Evolutionary conservation across 2,797 vertebrate species (phyloP).

Genomic region (Chrysolophus pictus): DNA sequence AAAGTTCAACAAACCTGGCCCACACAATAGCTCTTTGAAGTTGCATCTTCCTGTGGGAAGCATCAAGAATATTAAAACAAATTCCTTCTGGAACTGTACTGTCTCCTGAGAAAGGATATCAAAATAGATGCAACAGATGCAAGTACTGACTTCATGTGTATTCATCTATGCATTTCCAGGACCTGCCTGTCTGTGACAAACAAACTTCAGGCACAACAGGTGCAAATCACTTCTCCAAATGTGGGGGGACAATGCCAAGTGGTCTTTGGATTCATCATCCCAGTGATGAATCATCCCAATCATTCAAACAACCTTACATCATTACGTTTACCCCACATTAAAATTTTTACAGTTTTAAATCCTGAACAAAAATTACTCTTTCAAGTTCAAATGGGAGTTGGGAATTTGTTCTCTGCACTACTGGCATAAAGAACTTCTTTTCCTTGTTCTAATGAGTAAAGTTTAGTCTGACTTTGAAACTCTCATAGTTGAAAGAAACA

Average conservation of each 20-base stretch:
- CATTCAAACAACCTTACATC: background rate
- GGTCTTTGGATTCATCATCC: background rate
- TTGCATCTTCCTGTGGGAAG: background rate
- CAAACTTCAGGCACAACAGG: background rate
- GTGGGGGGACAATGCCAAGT: background rate
- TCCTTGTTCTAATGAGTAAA: background rate
- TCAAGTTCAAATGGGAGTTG: background rate
- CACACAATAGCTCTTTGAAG: background rate
- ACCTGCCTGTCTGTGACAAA: background rate
- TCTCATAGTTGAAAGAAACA: background rate
- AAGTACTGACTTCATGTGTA: background rate
- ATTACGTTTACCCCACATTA: background rate
- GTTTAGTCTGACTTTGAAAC: background rate
- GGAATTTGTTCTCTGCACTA: background rate
- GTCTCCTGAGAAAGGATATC: background rate
- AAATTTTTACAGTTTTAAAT: background rate
- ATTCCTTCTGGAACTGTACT: too few species aligned
- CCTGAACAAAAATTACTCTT: background rate
- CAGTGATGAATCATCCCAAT: background rate
- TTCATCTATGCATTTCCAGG: background rate
- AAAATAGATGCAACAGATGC: background rate
- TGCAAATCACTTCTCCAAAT: background rate
- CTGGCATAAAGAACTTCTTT: background rate
- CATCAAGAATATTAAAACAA: too few species aligned
- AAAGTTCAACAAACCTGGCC: background rate